A percentile compares a stretch with the other conserved stretches of the same genome.
Evolutionary conservation across 2,797 vertebrate genomes (phyloP).

Genomic region (Enteromius paludinosus): DNA sequence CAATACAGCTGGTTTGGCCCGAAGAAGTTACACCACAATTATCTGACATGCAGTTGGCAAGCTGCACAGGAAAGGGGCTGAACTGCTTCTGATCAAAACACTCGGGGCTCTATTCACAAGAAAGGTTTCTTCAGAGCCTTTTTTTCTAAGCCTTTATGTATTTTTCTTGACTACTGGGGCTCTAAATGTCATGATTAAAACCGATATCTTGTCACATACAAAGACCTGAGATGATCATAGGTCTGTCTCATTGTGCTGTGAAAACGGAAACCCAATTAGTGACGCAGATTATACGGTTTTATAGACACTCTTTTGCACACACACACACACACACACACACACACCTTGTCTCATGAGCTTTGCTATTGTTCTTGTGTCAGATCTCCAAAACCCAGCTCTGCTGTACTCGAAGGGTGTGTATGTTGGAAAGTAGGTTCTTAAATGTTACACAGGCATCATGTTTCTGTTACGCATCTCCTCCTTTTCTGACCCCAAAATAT

Average conservation of each 20-base stretch:
- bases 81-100: conserved; percentile 15
- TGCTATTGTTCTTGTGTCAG: conserved; percentile 31
- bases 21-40: conserved; percentile 3
- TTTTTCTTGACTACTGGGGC: neutral
- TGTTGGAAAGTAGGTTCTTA: neutral
- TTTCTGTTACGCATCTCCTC: conserved; percentile 1
- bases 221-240: neutral
- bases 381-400: conserved; percentile 4
- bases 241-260: neutral
- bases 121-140: neutral
- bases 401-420: conserved; percentile 12
- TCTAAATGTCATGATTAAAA: neutral
- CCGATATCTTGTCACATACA: neutral
- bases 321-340: conserved; percentile 32
- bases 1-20: conserved; percentile 5
- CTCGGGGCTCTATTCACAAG: neutral
- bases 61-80: conserved; percentile 29
- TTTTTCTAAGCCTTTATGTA: neutral
- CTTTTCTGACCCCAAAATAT: conserved; percentile 10
- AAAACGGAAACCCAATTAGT: neutral
- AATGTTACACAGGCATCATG: neutral
- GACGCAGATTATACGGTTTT: neutral
- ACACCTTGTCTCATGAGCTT: conserved; percentile 32
- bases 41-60: conserved; percentile 25
- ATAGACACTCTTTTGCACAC: neutral